Evolutionary conservation across 2,888 invertebrate genomes (phyloP), one percentile per base, ranked within the genome.

Genomic region (Apodemia mormo): DNA sequence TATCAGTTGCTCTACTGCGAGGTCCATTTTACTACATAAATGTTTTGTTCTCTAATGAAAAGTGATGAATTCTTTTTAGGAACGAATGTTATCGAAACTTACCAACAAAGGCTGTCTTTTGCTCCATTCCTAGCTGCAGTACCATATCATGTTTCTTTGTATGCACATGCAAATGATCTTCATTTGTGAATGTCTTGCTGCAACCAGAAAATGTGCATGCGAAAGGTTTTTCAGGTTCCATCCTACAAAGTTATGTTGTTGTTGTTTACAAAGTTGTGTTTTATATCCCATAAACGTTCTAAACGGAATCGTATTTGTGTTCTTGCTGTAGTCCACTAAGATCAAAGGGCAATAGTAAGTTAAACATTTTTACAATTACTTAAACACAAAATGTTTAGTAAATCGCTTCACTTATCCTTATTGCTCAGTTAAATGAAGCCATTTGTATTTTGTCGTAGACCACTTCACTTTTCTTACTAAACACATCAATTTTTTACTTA

Each of bases 101-200:
- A 96, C 96, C 96, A 72, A 96, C 94, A 87, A 95, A 96, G 1
- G 86, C 89, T 52, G 93, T 94, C 81, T 96, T 96, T 72, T 94
- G 94, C 70, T 94, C 94, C 72, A 93, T 83, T 0, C 95, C 95
- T 37, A 98, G 89, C 78, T 96, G 96, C 70, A 98, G 85, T n/a
- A 96, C 95, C 96, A 98, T 96, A 75, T 97, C 97, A 81, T 97
- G 97, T 81, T 97, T 97, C 82, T 96, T 96, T 71, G 95, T 95
- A 79, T 97, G 97, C 0, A 97, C 96, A 61, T 95, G 95, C 45
- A 97, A 89, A 79, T 97, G 96, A 80, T 97, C 97, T 82, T 97
- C 97, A 83, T 96, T 97, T 0, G 96, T 95, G 80, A 97, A 97
- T 65, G 95, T 95, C 96, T 96, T 96, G 29, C 95, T 95, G 83